A percentile compares a stretch with the other conserved stretches of the same genome.
Conservation (phyloP, 2,113 vertebrate genomes). For the Dromaius novaehollandiae region DNA sequence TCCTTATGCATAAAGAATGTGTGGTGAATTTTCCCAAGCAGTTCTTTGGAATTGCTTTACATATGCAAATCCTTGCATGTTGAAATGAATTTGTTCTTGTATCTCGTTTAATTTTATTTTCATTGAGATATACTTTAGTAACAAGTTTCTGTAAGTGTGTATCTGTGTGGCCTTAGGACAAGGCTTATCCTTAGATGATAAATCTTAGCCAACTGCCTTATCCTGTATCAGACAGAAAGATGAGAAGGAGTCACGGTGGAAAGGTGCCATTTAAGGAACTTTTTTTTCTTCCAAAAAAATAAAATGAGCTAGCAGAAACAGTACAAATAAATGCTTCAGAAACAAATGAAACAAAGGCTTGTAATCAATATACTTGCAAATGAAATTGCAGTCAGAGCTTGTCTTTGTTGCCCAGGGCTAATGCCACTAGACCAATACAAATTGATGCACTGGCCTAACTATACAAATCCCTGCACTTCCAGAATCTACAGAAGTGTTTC, state of each 20-base stretch:
- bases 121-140: neutral
- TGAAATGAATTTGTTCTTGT: neutral
- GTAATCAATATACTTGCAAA: neutral
- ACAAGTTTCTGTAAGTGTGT: neutral
- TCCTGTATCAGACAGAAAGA: neutral
- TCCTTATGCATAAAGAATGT: neutral
- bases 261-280: neutral
- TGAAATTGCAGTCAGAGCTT: neutral
- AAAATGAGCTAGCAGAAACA: neutral
- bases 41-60: neutral
- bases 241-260: neutral
- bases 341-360: neutral
- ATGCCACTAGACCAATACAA: neutral
- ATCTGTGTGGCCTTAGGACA: neutral
- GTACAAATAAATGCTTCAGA: neutral
- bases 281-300: neutral
- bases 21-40: conserved; percentile 9
- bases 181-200: neutral
- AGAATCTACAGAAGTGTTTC: neutral
- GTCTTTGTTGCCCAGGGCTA: neutral
- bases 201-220: neutral
- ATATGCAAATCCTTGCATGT: neutral
- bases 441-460: neutral
- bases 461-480: too few relatives aligned
- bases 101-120: neutral